Evolutionary conservation across 2,797 vertebrate species (phyloP).

Genomic region (Borostomias antarcticus): DNA sequence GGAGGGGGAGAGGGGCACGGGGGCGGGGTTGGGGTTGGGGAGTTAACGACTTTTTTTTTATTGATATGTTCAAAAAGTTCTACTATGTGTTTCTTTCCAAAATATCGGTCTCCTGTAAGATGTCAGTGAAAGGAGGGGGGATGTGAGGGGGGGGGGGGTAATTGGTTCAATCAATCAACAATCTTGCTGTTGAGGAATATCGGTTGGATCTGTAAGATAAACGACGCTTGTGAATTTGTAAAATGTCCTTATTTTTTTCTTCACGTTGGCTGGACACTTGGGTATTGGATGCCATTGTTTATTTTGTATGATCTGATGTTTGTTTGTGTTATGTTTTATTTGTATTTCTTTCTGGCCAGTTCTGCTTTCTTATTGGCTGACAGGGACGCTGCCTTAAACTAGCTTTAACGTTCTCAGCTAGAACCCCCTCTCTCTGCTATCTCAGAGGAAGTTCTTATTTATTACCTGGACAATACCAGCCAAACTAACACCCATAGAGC

Average conservation of each 20-base stretch:
- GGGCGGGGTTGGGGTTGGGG: constrained; percentile 53
- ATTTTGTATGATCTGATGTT: constrained; percentile 81
- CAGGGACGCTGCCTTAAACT: constrained; percentile 82
- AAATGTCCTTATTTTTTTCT: constrained; percentile 77
- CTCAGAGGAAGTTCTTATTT: constrained; percentile 77
- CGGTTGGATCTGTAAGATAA: constrained; percentile 83
- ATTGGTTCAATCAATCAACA: constrained; percentile 76
- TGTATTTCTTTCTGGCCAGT: constrained; percentile 83
- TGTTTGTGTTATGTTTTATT: constrained; percentile 78
- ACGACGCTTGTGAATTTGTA: constrained; percentile 92
- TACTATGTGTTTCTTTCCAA: constrained; percentile 82
- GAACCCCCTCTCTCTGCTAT: constrained; percentile 71
- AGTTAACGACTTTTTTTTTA: constrained; percentile 73
- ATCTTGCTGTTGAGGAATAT: constrained; percentile 83
- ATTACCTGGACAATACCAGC: constrained; percentile 67
- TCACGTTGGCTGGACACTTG: constrained; percentile 68
- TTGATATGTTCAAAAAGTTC: constrained; percentile 73
- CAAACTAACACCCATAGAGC: constrained; percentile 53
- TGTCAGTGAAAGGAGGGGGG: constrained; percentile 70
- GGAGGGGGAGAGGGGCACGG: constrained; percentile 18
- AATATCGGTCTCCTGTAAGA: constrained; percentile 78
- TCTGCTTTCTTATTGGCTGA: constrained; percentile 86
- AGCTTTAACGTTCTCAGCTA: constrained; percentile 79
- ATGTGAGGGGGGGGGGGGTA: constrained; percentile 58
- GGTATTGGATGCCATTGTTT: constrained; percentile 82